A percentile compares a stretch with the other conserved stretches of the same genome.
Evolutionary conservation across 2,797 vertebrate species (phyloP).

Genomic region (Typhlichthys subterraneus): DNA sequence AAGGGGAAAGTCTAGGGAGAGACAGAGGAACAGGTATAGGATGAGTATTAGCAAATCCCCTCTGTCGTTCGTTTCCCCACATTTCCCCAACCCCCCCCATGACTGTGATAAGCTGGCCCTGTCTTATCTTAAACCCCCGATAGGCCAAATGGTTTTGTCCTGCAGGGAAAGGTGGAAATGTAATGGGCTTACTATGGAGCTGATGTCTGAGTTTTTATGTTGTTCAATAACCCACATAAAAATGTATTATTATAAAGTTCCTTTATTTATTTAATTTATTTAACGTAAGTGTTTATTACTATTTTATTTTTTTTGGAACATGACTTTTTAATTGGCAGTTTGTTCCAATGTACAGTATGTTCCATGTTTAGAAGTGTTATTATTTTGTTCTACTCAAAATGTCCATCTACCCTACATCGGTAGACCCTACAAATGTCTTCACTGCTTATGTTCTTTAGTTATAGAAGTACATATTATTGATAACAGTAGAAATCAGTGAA

Average conservation of each 20-base stretch:
- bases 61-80: constrained; percentile 56
- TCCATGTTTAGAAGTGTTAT: too few relatives aligned
- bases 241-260: constrained; percentile 62
- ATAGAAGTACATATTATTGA: background rate
- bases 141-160: constrained; percentile 66
- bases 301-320: background rate
- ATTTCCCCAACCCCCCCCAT: constrained; percentile 17
- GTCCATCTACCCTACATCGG: too few relatives aligned
- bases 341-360: too few relatives aligned
- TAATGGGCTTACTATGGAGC: constrained; percentile 62
- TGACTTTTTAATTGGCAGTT: too few relatives aligned
- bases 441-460: background rate
- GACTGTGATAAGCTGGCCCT: constrained; percentile 72
- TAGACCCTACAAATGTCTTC: too few relatives aligned
- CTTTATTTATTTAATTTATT: constrained; percentile 1
- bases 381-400: too few relatives aligned
- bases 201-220: constrained; percentile 51
- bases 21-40: constrained; percentile 41
- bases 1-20: background rate
- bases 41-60: constrained; percentile 65
- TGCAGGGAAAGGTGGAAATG: constrained; percentile 56
- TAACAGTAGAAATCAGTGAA: background rate
- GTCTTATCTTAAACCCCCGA: constrained; percentile 75
- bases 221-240: constrained; percentile 39
- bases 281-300: background rate